Percentiles rank a stretch among this genome's conserved stretches.
Conservation (phyloP, 2,888 invertebrate species). For the Lycophotia porphyrea region DNA sequence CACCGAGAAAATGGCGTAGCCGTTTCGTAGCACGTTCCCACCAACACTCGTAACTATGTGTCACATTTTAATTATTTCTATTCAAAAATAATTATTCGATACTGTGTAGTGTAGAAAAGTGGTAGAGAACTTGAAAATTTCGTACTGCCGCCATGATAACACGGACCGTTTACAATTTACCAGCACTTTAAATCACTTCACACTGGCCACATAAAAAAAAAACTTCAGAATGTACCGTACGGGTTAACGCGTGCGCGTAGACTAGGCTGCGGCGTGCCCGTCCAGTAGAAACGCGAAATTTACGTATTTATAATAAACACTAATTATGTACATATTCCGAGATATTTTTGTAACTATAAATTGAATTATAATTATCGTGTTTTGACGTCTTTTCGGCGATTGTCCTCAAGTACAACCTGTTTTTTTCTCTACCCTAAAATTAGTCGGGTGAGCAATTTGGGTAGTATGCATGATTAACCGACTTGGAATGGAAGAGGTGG, state of each 20-base stretch:
- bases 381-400: conserved; percentile 56
- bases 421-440: conserved; percentile 33
- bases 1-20: conserved; percentile 62
- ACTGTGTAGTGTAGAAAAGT: conserved; percentile 70
- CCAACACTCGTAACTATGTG: conserved; percentile 59
- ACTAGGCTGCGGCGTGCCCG: conserved; percentile 75
- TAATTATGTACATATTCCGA: conserved; percentile 82
- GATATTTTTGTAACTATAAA: conserved; percentile 76
- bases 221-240: conserved; percentile 81
- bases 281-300: conserved; percentile 71
- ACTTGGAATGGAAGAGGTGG: conserved; percentile 36
- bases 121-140: conserved; percentile 69
- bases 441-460: conserved; percentile 38
- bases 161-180: conserved; percentile 85
- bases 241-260: conserved; percentile 76
- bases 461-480: conserved; percentile 34
- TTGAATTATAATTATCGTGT: conserved; percentile 67
- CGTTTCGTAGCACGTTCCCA: conserved; percentile 74
- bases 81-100: conserved; percentile 53
- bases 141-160: conserved; percentile 85
- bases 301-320: conserved; percentile 84
- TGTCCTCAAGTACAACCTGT: conserved; percentile 34
- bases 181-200: conserved; percentile 80
- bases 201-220: conserved; percentile 79
- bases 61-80: conserved; percentile 61